A percentile compares a stretch with the other conserved stretches of the same genome.
phyloP scores from a whole-genome alignment of 2,888 invertebrate genomes.

The Tachystola acroxantha region DNA sequence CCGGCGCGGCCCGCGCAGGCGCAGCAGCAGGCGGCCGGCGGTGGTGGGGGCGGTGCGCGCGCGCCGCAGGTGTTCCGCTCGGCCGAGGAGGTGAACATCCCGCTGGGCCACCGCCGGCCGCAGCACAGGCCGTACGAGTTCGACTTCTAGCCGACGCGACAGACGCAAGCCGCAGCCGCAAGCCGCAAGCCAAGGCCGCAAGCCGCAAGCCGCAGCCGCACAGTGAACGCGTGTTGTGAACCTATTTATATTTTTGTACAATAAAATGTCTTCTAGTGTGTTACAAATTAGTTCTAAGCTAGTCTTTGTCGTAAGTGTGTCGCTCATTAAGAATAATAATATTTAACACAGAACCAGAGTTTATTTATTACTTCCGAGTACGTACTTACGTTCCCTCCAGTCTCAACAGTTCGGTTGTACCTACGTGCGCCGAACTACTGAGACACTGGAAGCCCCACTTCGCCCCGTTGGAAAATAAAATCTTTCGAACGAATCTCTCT shows the following conservation, averaged over 20 bases:
- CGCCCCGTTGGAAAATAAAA: no score
- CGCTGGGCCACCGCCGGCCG: conserved; percentile 88
- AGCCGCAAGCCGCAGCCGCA: no score
- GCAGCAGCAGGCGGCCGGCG: conserved; percentile 22
- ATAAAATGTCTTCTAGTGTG: conserved; percentile 44
- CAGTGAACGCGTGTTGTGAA: conserved; percentile 47
- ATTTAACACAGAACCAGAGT: not conserved
- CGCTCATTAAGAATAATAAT: conserved; percentile 2
- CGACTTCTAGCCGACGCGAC: conserved; percentile 61
- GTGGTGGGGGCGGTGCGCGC: conserved; percentile 43
- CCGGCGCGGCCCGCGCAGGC: conserved; percentile 43
- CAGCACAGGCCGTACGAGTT: conserved; percentile 68
- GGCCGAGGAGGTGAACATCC: conserved; percentile 92
- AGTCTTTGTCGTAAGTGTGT: conserved; percentile 59
- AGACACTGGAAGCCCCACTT: no score
- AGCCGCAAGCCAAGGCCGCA: no score
- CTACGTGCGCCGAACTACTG: no score
- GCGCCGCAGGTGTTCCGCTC: conserved; percentile 87
- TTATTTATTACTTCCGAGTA: no score
- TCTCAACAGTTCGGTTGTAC: no score
- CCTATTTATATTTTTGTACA: conserved; percentile 64
- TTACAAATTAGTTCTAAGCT: conserved; percentile 77
- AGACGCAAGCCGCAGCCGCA: no score
- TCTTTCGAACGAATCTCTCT: no score
- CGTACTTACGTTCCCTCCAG: no score